phyloP scores from a whole-genome alignment of 2,888 invertebrate species.

The Marasmarcha lunaedactyla region DNA sequence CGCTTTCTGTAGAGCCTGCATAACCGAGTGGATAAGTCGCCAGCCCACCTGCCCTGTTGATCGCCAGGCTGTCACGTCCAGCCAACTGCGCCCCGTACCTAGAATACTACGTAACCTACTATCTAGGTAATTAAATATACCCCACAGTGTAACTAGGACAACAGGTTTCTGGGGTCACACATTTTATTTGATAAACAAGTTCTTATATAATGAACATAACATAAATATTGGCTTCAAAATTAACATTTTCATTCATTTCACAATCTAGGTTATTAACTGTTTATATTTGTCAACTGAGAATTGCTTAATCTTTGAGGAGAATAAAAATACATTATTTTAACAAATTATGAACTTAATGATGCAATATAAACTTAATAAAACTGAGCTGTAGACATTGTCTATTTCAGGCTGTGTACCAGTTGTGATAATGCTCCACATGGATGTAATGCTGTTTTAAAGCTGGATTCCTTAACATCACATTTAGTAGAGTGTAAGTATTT shows the following conservation, averaged over 20 bases:
- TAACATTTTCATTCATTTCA: no score
- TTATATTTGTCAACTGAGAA: no score
- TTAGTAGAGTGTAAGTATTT: conserved; percentile 88
- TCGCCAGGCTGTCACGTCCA: conserved; percentile 89
- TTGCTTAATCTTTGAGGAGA: no score
- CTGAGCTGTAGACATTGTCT: background rate
- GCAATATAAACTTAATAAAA: no score
- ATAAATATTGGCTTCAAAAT: no score
- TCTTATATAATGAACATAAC: background rate
- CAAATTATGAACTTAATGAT: no score
- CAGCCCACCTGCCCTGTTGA: conserved; percentile 97
- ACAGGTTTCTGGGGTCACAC: conserved; percentile 6
- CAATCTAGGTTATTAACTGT: no score
- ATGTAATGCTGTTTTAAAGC: conserved; percentile 85
- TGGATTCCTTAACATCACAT: conserved; percentile 88
- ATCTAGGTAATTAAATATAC: conserved; percentile 71
- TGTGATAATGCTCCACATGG: conserved; percentile 94
- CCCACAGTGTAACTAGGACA: background rate
- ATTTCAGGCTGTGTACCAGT: conserved; percentile 82
- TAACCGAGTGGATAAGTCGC: conserved; percentile 93
- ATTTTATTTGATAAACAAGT: background rate
- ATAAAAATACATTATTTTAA: no score
- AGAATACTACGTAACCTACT: conserved; percentile 92
- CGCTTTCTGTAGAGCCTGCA: conserved; percentile 94
- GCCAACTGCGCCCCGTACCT: conserved; percentile 91